Base-by-base conservation (phyloP, 1,140 invertebrate genomes). In the Cepaea nemoralis region DNA sequence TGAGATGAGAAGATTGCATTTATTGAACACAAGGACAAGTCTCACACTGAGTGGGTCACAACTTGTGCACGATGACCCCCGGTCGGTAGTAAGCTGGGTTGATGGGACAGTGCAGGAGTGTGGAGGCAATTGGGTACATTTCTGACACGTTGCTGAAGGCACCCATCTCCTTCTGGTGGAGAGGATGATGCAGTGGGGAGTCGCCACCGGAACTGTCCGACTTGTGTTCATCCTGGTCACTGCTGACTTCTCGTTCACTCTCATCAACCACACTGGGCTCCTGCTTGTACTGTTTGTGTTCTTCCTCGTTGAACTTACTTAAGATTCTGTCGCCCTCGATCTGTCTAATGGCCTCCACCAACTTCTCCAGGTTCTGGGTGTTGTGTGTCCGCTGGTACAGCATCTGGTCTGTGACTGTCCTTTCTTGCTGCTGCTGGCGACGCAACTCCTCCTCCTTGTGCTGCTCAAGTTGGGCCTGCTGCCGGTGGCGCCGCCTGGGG, bases 301-400 rank as follows among this genome's bases (percentile, higher is more conserved):
- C 48, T 39, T 76, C 45, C 16, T 66, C 79, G 24, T 77, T 40
- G n/a, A 73, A 40, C 10, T 71, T 74, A 37, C 76, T 77, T 12
- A 85, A 82, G 14, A 85, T 81, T 35, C 84, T 45, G 90, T 98
- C 96, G 12, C 98, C 97, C 91, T 99, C 98, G 79, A 99, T 92
- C 88, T 98, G 97, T 45, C 97, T 94, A 85, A 99, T 99, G 35
- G 98, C 98, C 90, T 99, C 97, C 12, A 99, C 97, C 82, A 99
- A 99, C 0, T 98, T 99, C 90, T 99, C 97, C 82, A 99, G 93
- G 90, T 98, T 99, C 88, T 98, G 96, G 59, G 97, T 94, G 40
- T 82, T 45, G 42, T 79, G 55, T 31, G 77, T 69, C 16, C 79
- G 75, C 33, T 78, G 63, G 1, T 42, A 70, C 45, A 48, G 45